A percentile compares a stretch with the other conserved stretches of the same genome.
These are phyloP conservation scores for Cerceris rybyensis DNA, from an alignment of 2,888 invertebrate species.

Conservation along the genomic window DNA sequence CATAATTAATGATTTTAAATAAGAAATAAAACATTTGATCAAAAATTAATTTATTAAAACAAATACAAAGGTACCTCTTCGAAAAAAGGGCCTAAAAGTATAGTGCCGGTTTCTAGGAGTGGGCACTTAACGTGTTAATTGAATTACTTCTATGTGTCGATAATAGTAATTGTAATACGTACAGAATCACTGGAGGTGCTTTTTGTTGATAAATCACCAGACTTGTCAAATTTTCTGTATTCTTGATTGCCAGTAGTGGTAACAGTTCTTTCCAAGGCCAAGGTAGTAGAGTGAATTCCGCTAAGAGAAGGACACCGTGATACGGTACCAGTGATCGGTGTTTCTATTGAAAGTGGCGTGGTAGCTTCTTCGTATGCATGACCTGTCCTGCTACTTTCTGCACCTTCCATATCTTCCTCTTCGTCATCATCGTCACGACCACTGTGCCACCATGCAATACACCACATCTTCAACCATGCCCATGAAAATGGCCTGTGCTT, in stretches of 20 bases:
- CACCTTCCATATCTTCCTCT: constrained; percentile 87
- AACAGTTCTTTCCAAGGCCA: constrained; percentile 58
- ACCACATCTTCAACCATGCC: constrained; percentile 88
- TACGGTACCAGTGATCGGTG: constrained; percentile 92
- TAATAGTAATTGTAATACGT: constrained; percentile 39
- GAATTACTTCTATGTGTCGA: too few species aligned
- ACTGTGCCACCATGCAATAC: constrained; percentile 95
- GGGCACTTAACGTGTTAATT: too few species aligned
- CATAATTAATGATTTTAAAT: too few species aligned
- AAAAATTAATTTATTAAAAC: too few species aligned
- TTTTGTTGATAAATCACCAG: constrained; percentile 74
- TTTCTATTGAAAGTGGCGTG: constrained; percentile 92
- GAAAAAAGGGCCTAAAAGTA: too few species aligned
- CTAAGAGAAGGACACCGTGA: constrained; percentile 92
- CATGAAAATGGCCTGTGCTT: constrained; percentile 83
- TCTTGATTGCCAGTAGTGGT: constrained; percentile 82
- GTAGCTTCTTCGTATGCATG: constrained; percentile 86
- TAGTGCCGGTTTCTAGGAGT: too few species aligned
- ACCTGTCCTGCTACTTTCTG: constrained; percentile 85
- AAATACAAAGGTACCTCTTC: too few species aligned
- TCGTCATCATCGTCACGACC: constrained; percentile 91
- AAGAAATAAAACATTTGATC: too few species aligned
- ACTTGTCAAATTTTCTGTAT: constrained; percentile 75
- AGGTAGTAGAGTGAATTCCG: constrained; percentile 84
- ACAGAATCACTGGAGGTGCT: constrained; percentile 80